Evolutionary conservation across 2,797 vertebrate genomes (phyloP), one percentile per base, ranked within the genome.

Genomic region (Mastacembelus armatus): DNA sequence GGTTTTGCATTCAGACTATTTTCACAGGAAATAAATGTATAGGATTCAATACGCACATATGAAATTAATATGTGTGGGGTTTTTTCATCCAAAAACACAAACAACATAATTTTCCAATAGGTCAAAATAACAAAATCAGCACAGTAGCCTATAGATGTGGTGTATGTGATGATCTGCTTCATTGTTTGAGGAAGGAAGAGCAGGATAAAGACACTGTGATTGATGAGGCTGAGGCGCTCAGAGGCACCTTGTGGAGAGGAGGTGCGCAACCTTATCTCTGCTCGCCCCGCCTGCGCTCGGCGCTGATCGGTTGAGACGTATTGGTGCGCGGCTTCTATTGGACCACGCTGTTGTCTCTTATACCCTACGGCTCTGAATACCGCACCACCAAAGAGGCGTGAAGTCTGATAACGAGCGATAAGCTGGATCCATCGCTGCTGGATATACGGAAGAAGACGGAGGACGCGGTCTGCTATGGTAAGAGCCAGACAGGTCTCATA

Each of bases 381-480:
- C 68, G 54, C 60, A 67, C 54, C 9, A 26, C 66, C 71, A 56
- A 21, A 30, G 36, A 71, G 59, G 76, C 73, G 66, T 85, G 85
- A 87, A 81, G 67, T 51, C 66, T 43, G 74, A 86, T 66, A 74
- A 65, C 2, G 39, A 50, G 19, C 29, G 62, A 68, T 62, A 69
- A 54, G 39, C 43, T 48, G 57, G 57, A 71, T 58, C 68, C 38
- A 43, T 19, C 42, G 54, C 70, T 49, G 63, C 42, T 29, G 60
- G 59, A 80, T 47, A 48, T 33, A 80, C 64, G 66, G 74, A 85
- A 81, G 77, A 73, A 49, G 61, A 72, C 60, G 47, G 56, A 50
- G 59, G 65, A 74, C 45, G 12, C 67, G 4, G 56, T 65, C 42
- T 87, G 85, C 59, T 78, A 88, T 91, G 91, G 90, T 91, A 84